Evolutionary conservation across 2,797 vertebrate genomes (phyloP), one percentile per base, ranked within the genome.

Genomic region (Choloepus didactylus): DNA sequence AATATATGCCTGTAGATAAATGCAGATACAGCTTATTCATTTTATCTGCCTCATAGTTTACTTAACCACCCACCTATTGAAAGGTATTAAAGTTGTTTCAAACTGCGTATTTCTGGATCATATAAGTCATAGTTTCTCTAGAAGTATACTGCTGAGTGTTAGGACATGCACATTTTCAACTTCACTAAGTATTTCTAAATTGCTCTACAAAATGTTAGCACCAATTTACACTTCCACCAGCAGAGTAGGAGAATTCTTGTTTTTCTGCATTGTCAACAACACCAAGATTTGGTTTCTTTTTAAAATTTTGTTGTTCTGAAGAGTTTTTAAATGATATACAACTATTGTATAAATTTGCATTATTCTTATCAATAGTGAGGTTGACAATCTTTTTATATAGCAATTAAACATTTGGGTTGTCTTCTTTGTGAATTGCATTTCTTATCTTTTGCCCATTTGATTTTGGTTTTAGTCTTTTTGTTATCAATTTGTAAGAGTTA

Each of bases 391-490:
- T 69, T 84, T 56, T 44, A 35, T 64, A 38, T 72, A n/a, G 35
- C 29, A 85, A 46, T 35, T 80, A 79, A 88, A 9, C 84, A 92
- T 90, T 67, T 77, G 27, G 25, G 12, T 60, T 82, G n/a, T 67
- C 14, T 4, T 91, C 3, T 90, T 72, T 25, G 62, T 77, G 25
- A 87, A 67, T 77, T 60, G 51, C 16, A 23, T 89, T 94, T 72
- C 76, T 46, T 11, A 27, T 54, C 1, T 18, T 59, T 79, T 80
- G 6, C 9, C 11, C 19, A 11, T 38, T 91, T 85, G 3, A 69
- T 79, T 89, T 87, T 84, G 11, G 9, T 46, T 92, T 85, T 73
- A 82, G 56, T 44, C 23, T 90, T 84, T 90, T 75, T 59, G 27
- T 66, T 67, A 62, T 11, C 54, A 10, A 89, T 89, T 49, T 92